Base-by-base conservation (phyloP, 2,797 vertebrate genomes). In the Crenichthys baileyi region DNA sequence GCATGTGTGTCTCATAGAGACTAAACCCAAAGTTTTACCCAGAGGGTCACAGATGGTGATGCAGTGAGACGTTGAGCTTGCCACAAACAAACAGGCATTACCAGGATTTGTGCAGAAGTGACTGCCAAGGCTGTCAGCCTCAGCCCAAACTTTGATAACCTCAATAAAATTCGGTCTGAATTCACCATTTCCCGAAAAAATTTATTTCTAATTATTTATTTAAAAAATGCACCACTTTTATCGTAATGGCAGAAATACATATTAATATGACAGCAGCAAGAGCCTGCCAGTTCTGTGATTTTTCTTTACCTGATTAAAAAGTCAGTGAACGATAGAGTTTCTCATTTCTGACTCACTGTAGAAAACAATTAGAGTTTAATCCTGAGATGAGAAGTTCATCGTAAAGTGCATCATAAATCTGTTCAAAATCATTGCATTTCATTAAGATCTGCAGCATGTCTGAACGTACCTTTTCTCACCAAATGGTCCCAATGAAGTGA, bases 11-110 rank as follows among this genome's bases (percentile, higher is more conserved):
- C 53, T 48, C 73, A 26, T 41, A 53, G 63, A 74, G 55, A 58
- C 55, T 68, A 51, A 76, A 22, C 8, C 12, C 56, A n/a, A 5
- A 44, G 12, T 31, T 72, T 77, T 65, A 73, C 75, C 39, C 36
- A 26, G 3, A 53, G 63, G 68, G 79, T 61, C 50, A 53, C 77
- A 74, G 50, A 84, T 73, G 76, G 75, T 79, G 79, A 80, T 77
- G 55, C 3, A 68, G 72, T 75, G 31, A 56, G 60, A 67, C 70
- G 68, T 58, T 71, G 56, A 79, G 78, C 55, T 60, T 58, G 9
- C 70, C 36, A 55, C 68, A 83, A 83, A 83, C 68, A 79, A 31
- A 77, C 70, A 60, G 75, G 73, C 24, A 16, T 81, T 71, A 77
- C 55, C 7, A 56, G 4, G 36, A 79, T 73, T 70, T 60, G 41